Evolutionary conservation across 1,140 invertebrate species (phyloP).

Genomic region (Octopus bimaculoides): DNA sequence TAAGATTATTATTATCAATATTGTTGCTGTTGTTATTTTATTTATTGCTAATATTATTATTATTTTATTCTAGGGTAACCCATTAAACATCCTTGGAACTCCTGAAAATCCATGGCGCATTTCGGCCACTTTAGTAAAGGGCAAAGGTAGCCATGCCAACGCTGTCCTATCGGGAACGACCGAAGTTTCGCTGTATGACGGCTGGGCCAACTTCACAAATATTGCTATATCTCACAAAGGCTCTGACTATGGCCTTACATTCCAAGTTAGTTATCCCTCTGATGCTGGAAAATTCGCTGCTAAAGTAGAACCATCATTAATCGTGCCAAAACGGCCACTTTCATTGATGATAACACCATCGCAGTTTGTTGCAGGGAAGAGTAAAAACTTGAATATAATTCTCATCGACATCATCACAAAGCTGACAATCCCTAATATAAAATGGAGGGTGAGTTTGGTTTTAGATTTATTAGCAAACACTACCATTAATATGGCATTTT

Average conservation of each 20-base stretch:
- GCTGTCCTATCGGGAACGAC: conserved; percentile 28
- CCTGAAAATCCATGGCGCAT: conserved; percentile 30
- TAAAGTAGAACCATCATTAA: conserved; percentile 17
- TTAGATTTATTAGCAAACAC: neutral
- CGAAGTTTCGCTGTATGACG: conserved; percentile 30
- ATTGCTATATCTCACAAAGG: conserved; percentile 31
- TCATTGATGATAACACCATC: neutral
- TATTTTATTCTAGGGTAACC: conserved; percentile 28
- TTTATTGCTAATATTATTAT: neutral
- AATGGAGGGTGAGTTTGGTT: conserved; percentile 33
- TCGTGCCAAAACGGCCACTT: conserved; percentile 8
- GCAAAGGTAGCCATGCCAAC: conserved; percentile 21
- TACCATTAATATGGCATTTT: neutral
- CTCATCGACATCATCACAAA: conserved; percentile 30
- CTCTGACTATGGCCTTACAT: conserved; percentile 35
- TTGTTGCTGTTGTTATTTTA: neutral
- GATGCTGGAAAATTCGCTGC: conserved; percentile 34
- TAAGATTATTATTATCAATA: no score
- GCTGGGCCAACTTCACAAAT: conserved; percentile 39
- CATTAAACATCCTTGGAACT: conserved; percentile 28
- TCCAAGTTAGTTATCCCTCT: conserved; percentile 33
- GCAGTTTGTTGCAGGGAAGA: conserved; percentile 9
- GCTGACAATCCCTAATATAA: conserved; percentile 27
- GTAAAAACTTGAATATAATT: conserved; percentile 23
- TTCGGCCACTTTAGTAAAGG: conserved; percentile 23